These are phyloP conservation scores for Chunga burmeisteri DNA, from an alignment of 2,113 vertebrate species.

Conservation along the genomic window DNA sequence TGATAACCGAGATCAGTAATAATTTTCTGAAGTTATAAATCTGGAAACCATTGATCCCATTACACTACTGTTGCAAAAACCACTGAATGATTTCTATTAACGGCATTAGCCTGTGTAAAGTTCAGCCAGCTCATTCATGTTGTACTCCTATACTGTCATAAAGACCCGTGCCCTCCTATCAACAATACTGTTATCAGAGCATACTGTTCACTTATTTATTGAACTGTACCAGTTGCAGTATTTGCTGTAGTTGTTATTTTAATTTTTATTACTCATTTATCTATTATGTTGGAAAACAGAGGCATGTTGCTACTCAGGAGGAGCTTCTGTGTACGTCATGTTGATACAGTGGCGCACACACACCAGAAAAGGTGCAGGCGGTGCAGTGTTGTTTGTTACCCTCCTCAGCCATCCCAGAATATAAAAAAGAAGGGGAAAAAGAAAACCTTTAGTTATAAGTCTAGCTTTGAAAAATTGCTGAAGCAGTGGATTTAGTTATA, in stretches of 20 bases:
- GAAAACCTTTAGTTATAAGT: background rate
- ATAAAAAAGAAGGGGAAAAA: background rate
- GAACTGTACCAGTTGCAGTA: background rate
- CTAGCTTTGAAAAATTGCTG: background rate
- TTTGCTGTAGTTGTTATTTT: slow-evolving; percentile 23
- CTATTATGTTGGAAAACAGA: background rate
- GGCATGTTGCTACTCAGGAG: background rate
- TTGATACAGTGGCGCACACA: background rate
- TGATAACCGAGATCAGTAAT: background rate
- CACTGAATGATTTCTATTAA: background rate
- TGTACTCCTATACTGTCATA: background rate
- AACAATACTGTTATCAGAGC: background rate
- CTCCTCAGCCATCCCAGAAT: background rate
- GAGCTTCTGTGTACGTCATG: background rate
- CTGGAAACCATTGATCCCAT: background rate
- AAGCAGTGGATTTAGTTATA: background rate
- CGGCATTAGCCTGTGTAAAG: background rate
- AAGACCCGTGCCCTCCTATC: background rate
- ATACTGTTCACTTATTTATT: background rate
- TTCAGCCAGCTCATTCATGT: background rate
- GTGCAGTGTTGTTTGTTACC: background rate
- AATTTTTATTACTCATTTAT: slow-evolving; percentile 18
- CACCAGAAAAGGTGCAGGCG: background rate
- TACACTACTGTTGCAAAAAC: background rate
- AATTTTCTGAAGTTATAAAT: background rate